phyloP scores from a whole-genome alignment of 2,113 vertebrate genomes.

The Campylomormyrus tamandua region DNA sequence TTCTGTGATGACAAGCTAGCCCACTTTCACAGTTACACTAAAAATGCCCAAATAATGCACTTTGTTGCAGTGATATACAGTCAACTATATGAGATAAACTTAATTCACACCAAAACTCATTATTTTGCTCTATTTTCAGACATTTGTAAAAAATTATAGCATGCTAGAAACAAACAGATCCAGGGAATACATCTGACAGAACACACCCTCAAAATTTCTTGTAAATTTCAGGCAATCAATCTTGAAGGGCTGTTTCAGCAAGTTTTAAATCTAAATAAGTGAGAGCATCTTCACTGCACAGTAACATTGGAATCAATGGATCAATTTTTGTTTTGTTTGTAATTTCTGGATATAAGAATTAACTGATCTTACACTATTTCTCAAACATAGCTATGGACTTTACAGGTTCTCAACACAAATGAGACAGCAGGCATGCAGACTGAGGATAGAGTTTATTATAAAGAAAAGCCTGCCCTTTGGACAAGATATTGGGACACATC shows the following conservation, averaged over 20 bases:
- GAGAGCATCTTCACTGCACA: not conserved
- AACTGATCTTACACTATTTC: not conserved
- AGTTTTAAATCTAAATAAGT: not conserved
- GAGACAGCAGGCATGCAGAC: not conserved
- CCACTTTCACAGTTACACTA: too few relatives aligned
- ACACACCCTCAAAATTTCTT: not conserved
- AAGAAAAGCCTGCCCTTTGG: not conserved
- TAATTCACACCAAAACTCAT: not conserved
- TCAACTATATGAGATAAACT: not conserved
- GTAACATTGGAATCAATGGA: not conserved
- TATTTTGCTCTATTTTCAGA: not conserved
- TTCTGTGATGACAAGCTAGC: too few relatives aligned
- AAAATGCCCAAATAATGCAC: not conserved
- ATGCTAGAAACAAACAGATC: too few relatives aligned
- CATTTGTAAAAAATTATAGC: not conserved
- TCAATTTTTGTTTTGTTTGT: not conserved
- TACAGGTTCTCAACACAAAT: not conserved
- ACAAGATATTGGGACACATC: not conserved
- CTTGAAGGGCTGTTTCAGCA: not conserved
- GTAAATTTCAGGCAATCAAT: not conserved
- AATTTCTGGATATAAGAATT: not conserved
- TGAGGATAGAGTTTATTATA: not conserved
- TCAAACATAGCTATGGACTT: not conserved
- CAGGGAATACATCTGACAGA: too few relatives aligned
- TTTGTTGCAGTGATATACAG: not conserved